phyloP scores from a whole-genome alignment of 2,113 vertebrate genomes.

The Bubalus kerabau region DNA sequence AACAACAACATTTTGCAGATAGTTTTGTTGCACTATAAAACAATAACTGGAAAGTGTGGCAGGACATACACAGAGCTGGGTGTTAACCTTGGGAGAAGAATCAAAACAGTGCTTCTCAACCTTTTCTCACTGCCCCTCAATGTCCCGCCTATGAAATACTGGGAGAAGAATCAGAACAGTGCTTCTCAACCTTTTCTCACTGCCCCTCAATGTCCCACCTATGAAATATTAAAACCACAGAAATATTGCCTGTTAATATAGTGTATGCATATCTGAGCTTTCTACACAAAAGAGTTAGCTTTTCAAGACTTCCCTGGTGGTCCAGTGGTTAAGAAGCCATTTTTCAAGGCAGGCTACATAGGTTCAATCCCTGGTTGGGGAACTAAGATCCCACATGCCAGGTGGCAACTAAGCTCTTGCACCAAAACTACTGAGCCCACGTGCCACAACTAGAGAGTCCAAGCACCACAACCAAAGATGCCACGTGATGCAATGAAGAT shows the following conservation, averaged over 20 bases:
- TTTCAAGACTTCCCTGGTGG: background rate
- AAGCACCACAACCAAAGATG: fast-evolving
- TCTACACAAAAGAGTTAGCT: background rate
- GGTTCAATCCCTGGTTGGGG: background rate
- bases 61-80: background rate
- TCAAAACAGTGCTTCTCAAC: background rate
- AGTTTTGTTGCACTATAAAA: background rate
- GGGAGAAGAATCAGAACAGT: too few relatives aligned
- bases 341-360: background rate
- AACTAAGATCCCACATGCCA: background rate
- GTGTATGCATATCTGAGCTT: background rate
- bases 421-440: background rate
- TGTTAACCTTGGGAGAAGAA: too few relatives aligned
- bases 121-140: background rate
- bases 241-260: fast-evolving
- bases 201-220: fast-evolving
- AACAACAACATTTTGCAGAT: background rate
- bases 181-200: background rate
- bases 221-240: background rate
- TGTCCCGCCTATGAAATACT: too few relatives aligned
- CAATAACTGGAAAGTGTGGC: background rate
- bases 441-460: background rate
- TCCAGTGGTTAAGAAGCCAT: background rate
- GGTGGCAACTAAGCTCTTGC: background rate
- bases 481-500: background rate